phyloP scores from a whole-genome alignment of 2,113 vertebrate genomes.

The Gobiocypris rarus region DNA sequence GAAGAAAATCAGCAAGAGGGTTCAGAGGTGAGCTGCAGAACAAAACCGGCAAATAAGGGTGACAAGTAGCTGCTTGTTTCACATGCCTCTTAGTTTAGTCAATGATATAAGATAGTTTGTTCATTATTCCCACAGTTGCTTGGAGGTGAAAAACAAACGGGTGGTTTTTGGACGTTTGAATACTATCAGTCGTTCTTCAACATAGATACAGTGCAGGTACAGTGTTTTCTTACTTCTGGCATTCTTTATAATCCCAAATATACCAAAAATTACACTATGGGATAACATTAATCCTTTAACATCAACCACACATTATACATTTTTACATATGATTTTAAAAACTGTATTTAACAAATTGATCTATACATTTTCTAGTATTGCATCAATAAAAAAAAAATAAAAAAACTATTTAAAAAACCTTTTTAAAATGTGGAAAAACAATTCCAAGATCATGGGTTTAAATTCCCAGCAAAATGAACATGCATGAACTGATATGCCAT shows the following conservation, averaged over 20 bases:
- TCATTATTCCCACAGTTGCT: conserved; percentile 73
- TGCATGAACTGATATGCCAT: not conserved
- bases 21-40: conserved; percentile 70
- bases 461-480: too few species aligned
- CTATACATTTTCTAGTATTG: too few species aligned
- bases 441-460: too few species aligned
- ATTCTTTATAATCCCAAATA: not conserved
- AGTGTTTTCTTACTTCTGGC: not conserved
- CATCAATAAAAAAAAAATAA: too few species aligned
- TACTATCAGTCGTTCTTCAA: conserved; percentile 89
- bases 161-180: conserved; percentile 86
- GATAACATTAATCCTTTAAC: not conserved
- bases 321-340: too few species aligned
- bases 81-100: not conserved
- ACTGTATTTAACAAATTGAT: too few species aligned
- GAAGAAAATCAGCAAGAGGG: conserved; percentile 77
- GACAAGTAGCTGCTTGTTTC: not conserved
- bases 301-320: not conserved
- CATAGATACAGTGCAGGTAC: conserved; percentile 85
- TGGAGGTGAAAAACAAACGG: conserved; percentile 71
- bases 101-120: not conserved
- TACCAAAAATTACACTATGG: not conserved
- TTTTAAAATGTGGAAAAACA: too few species aligned
- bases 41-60: not conserved
- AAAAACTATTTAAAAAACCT: too few species aligned